Evolutionary conservation across 92 coral and sea anemone species (phyloP).

Genomic region (Heteractis magnifica): DNA sequence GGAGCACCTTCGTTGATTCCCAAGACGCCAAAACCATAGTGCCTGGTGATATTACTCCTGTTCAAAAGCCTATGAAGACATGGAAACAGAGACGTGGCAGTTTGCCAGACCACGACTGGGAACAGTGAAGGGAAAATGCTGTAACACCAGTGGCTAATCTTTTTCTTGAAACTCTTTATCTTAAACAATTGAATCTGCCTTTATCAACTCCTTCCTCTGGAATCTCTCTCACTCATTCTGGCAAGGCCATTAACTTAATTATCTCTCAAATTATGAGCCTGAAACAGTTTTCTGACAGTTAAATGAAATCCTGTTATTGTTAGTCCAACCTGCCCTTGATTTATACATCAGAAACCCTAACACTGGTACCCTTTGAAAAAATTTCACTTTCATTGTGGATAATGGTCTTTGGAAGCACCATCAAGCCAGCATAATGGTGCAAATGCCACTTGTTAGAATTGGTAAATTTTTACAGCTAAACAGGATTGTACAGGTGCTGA

Average conservation of each 20-base stretch:
- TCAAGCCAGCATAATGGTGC: constrained; percentile 42
- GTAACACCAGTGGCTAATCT: constrained; percentile 63
- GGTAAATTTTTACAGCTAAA: not conserved
- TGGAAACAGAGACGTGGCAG: constrained; percentile 48
- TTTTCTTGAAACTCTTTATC: constrained; percentile 53
- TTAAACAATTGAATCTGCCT: constrained; percentile 18
- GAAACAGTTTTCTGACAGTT: constrained; percentile 49
- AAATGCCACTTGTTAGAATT: constrained; percentile 45
- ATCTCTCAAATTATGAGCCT: constrained; percentile 54
- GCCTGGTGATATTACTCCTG: constrained; percentile 57
- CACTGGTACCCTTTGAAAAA: constrained; percentile 37
- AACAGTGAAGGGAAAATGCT: constrained; percentile 50
- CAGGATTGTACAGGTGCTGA: no score
- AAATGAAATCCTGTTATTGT: constrained; percentile 51
- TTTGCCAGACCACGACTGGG: constrained; percentile 56
- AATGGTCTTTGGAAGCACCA: constrained; percentile 66
- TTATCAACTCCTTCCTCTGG: constrained; percentile 30
- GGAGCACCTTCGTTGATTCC: no score
- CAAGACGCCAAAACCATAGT: constrained; percentile 58
- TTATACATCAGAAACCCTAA: constrained; percentile 41
- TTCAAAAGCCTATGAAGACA: constrained; percentile 49
- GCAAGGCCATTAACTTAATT: constrained; percentile 56
- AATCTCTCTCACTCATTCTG: constrained; percentile 52
- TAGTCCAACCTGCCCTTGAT: constrained; percentile 52
- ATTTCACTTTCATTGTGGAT: constrained; percentile 45